These are phyloP conservation scores for Stercorarius parasiticus DNA, from an alignment of 2,113 vertebrate genomes.

Conservation along the genomic window DNA sequence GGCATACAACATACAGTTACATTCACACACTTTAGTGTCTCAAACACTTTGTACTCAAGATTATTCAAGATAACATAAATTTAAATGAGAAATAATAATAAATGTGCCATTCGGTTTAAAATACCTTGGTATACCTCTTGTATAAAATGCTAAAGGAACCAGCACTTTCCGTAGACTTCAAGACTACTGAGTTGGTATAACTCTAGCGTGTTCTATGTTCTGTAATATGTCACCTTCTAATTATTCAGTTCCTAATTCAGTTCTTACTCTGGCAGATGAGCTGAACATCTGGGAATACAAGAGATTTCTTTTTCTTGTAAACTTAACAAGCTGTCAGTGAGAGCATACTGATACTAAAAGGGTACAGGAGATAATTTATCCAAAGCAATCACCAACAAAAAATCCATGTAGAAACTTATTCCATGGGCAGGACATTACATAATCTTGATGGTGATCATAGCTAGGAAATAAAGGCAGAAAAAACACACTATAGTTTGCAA, in stretches of 20 bases:
- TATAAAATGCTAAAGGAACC: not conserved
- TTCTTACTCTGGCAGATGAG: not conserved
- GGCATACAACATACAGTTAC: not conserved
- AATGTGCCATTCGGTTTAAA: not conserved
- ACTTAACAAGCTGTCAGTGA: not conserved
- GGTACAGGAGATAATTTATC: not conserved
- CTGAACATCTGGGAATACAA: not conserved
- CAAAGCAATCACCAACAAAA: not conserved
- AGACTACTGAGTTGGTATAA: not conserved
- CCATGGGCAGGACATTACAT: not conserved
- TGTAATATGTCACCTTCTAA: not conserved
- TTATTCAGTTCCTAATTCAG: not conserved
- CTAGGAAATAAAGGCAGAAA: not conserved
- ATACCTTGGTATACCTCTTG: not conserved
- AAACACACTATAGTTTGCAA: not conserved
- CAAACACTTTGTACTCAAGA: not conserved
- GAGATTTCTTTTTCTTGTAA: not conserved
- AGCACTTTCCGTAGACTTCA: not conserved
- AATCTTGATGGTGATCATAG: not conserved
- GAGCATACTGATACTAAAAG: not conserved
- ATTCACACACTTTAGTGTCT: not conserved
- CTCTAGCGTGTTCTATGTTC: not conserved
- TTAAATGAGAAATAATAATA: not conserved
- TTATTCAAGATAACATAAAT: not conserved
- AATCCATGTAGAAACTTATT: not conserved